These are phyloP conservation scores for Piliocolobus tephrosceles DNA, from an alignment of 2,113 vertebrate species.

Conservation along the genomic window DNA sequence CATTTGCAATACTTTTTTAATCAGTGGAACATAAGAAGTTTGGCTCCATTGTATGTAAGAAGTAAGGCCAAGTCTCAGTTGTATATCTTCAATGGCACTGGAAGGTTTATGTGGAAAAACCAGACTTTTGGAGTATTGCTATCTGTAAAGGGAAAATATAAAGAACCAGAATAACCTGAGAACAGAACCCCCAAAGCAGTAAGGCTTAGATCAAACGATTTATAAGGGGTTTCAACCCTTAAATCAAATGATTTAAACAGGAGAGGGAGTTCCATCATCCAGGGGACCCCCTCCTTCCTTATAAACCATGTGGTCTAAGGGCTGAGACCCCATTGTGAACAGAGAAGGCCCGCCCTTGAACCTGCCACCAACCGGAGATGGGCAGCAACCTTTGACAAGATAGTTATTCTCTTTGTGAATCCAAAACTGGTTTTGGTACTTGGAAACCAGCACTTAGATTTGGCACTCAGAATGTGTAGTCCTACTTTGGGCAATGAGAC, in stretches of 20 bases:
- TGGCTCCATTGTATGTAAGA: neutral
- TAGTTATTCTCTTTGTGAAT: neutral
- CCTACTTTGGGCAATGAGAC: neutral
- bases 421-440: neutral
- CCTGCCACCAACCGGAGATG: neutral
- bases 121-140: neutral
- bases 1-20: neutral
- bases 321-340: fast-evolving
- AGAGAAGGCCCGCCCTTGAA: fast-evolving
- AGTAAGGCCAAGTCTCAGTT: neutral
- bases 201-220: no score
- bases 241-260: no score
- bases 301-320: neutral
- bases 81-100: neutral
- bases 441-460: neutral
- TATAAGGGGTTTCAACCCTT: no score
- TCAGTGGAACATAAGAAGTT: neutral
- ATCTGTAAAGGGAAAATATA: neutral
- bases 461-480: neutral
- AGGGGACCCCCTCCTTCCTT: no score
- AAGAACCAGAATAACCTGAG: neutral
- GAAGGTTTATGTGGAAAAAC: neutral
- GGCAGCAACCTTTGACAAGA: neutral
- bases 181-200: neutral
- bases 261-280: no score